phyloP scores from a whole-genome alignment of 2,888 invertebrate genomes.

The Lepidocyrtinus sp. region DNA sequence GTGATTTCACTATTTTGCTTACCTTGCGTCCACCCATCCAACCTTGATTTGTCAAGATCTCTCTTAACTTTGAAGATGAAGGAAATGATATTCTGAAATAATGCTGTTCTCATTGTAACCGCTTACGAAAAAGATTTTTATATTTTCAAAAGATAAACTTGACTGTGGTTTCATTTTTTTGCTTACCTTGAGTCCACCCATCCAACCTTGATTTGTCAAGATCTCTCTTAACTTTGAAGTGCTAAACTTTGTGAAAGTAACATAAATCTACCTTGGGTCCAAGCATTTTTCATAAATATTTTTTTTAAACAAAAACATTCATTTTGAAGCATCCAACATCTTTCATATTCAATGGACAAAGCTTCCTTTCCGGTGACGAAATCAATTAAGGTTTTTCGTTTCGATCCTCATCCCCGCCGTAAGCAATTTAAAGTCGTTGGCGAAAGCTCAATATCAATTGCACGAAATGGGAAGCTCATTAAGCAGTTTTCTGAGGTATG shows the following conservation, averaged over 20 bases:
- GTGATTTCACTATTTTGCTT: neutral
- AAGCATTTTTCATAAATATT: too few relatives aligned
- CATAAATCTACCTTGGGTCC: too few relatives aligned
- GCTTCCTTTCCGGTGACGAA: constrained; percentile 23
- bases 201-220: too few relatives aligned
- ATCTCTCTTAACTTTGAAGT: neutral
- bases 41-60: too few relatives aligned
- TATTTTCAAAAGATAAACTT: neutral
- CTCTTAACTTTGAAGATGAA: neutral
- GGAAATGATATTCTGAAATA: too few relatives aligned
- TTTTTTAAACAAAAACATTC: too few relatives aligned
- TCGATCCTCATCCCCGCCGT: constrained; percentile 63
- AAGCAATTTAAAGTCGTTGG: constrained; percentile 55
- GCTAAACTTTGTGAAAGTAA: neutral
- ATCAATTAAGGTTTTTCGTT: constrained; percentile 52
- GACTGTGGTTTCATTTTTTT: neutral
- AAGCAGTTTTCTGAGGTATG: constrained; percentile 50
- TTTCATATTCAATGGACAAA: constrained; percentile 37
- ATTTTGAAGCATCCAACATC: neutral
- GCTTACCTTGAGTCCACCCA: too few relatives aligned
- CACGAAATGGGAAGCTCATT: constrained; percentile 31
- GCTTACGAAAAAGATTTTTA: neutral
- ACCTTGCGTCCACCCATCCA: too few relatives aligned
- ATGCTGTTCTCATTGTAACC: constrained; percentile 25
- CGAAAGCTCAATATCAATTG: constrained; percentile 41